Evolutionary conservation across 1,140 invertebrate species (phyloP), one percentile per base, ranked within the genome.

Genomic region (Caenorhabditis briggsae): DNA sequence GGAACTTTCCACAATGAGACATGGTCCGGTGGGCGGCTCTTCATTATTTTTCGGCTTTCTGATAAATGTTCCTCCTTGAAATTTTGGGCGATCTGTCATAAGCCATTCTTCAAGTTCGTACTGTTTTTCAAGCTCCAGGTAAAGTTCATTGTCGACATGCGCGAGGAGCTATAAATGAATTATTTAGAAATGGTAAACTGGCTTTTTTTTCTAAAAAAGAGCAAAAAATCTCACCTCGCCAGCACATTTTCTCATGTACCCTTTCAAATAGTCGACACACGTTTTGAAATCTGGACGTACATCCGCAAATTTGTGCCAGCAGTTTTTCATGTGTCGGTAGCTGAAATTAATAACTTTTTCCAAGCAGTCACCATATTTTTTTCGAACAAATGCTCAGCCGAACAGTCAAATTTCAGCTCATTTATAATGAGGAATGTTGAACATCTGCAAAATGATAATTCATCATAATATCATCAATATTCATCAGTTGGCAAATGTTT

Each of bases 1-100:
- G 23, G 43, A 41, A 18, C 64, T 70, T 18, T 70, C 64, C 41
- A 70, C 64, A 18, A 70, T 70, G 12, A 70, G 16, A 70, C 46
- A 70, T 70, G 33, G n/a, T n/a, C n/a, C n/a, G 33, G 33, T 33
- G 3, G 33, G 33, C 11, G 12, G 50, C 33, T 78, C 70, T 25
- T 78, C 70, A 14, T 78, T 20, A 23, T 78, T 78, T 50, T 23
- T 43, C 9, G 43, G n/a, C 1, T 2, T 18, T 12, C 53, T 78
- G 11, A 5, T 48, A 46, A 78, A 50, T 50, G 8, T 2, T 1
- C 8, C 70, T 20, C 14, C 33, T 18, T 33, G 64, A 41, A 78
- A 8, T 20, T 78, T 20, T 20, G 70, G 70, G 8, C 70, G 70
- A 48, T 18, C 12, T 23, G 53, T 53, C 53, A 53, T 18, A 5